phyloP scores from a whole-genome alignment of 1,140 invertebrate genomes.

The Eupristina koningsbergeri region DNA sequence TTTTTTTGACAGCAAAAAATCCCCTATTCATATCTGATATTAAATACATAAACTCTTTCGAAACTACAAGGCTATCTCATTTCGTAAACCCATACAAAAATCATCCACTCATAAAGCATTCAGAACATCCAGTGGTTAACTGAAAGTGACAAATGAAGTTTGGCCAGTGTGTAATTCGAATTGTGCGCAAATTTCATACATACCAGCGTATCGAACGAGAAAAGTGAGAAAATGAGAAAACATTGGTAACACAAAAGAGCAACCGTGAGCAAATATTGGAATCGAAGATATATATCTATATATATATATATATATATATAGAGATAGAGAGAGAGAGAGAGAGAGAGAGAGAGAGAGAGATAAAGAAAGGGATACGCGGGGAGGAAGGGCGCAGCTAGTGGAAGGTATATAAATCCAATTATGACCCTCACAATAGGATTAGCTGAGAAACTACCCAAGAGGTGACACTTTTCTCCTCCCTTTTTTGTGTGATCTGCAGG shows the following conservation, averaged over 20 bases:
- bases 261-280: neutral
- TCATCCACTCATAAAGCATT: constrained; percentile 21
- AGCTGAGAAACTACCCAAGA: constrained; percentile 25
- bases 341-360: neutral
- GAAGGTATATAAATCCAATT: constrained; percentile 51
- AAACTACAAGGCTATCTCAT: neutral
- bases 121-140: neutral
- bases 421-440: constrained; percentile 52
- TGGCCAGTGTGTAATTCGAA: constrained; percentile 35
- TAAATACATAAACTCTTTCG: neutral
- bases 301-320: too few relatives aligned
- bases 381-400: constrained; percentile 31
- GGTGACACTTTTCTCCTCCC: neutral
- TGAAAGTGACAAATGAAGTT: constrained; percentile 45
- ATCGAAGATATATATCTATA: too few relatives aligned
- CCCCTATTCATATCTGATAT: constrained; percentile 3
- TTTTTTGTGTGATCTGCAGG: neutral
- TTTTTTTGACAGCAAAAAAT: neutral
- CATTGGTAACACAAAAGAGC: neutral
- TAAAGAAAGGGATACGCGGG: constrained; percentile 10
- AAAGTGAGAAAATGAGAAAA: constrained; percentile 28
- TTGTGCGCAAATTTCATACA: constrained; percentile 8
- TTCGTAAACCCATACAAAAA: constrained; percentile 28
- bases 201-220: constrained; percentile 21
- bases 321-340: neutral